These are phyloP conservation scores for Gephyroberyx darwinii DNA, from an alignment of 2,797 vertebrate genomes.

Conservation along the genomic window DNA sequence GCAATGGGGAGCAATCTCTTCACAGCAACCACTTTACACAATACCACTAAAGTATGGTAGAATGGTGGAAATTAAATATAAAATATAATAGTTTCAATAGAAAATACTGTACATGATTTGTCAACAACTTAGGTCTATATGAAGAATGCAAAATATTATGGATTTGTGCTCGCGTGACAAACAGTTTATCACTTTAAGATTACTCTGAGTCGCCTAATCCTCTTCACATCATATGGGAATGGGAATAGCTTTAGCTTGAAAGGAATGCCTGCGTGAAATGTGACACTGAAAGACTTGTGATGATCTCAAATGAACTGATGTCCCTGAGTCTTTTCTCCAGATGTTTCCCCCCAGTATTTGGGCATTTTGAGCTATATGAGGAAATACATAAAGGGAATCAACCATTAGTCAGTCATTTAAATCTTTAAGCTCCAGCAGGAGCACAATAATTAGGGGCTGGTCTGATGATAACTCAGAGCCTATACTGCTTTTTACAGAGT, in stretches of 20 bases:
- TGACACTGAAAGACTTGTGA: not conserved
- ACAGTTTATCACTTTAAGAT: constrained; percentile 59
- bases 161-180: constrained; percentile 53
- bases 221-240: constrained; percentile 34
- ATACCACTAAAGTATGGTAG: not conserved
- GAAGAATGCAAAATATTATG: constrained; percentile 21
- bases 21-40: not conserved
- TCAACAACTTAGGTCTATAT: constrained; percentile 1
- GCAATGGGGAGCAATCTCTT: not conserved
- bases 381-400: no score
- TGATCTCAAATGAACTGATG: no score
- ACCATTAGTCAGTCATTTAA: no score
- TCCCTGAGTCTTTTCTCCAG: no score
- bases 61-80: not conserved
- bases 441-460: no score
- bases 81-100: not conserved
- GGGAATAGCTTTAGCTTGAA: constrained; percentile 45
- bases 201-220: constrained; percentile 54
- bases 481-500: no score
- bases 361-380: no score
- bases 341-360: no score
- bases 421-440: no score
- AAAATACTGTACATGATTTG: not conserved
- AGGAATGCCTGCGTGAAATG: constrained; percentile 31
- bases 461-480: no score